phyloP scores from a whole-genome alignment of 2,113 vertebrate species.

The Dicrurus megarhynchus region DNA sequence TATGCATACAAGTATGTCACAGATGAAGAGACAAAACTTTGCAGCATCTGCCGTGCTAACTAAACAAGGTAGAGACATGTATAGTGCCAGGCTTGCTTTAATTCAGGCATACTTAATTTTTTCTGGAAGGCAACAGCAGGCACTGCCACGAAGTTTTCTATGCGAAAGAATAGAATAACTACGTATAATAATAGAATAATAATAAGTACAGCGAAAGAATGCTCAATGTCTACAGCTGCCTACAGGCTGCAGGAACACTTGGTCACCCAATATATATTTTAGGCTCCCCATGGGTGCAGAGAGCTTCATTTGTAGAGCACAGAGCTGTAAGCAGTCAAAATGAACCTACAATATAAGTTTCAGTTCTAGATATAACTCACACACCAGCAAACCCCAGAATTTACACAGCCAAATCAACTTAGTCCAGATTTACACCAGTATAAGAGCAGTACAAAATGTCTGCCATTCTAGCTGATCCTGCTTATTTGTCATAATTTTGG shows the following conservation, averaged over 20 bases:
- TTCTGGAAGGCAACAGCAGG: conserved; percentile 27
- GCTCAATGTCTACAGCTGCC: not conserved
- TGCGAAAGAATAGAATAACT: too few species aligned
- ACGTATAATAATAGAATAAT: too few species aligned
- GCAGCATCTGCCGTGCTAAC: not conserved
- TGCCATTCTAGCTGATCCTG: not conserved
- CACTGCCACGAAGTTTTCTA: conserved; percentile 14
- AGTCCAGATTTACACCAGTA: not conserved
- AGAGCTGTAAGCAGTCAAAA: not conserved
- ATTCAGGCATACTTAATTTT: conserved; percentile 28
- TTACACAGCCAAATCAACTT: not conserved
- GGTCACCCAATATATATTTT: not conserved
- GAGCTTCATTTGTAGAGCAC: not conserved
- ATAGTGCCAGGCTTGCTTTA: not conserved
- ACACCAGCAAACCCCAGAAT: not conserved
- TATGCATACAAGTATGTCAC: not conserved
- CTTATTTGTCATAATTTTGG: not conserved
- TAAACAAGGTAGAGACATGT: not conserved
- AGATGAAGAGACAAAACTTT: not conserved
- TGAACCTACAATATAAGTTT: not conserved
- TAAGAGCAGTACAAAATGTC: not conserved
- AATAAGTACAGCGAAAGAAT: conserved; percentile 8
- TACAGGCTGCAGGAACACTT: not conserved
- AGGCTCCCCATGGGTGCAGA: not conserved
- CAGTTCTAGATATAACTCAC: not conserved